Evolutionary conservation across 2,797 vertebrate species (phyloP), one percentile per base, ranked within the genome.

Genomic region (Hydrophis major): DNA sequence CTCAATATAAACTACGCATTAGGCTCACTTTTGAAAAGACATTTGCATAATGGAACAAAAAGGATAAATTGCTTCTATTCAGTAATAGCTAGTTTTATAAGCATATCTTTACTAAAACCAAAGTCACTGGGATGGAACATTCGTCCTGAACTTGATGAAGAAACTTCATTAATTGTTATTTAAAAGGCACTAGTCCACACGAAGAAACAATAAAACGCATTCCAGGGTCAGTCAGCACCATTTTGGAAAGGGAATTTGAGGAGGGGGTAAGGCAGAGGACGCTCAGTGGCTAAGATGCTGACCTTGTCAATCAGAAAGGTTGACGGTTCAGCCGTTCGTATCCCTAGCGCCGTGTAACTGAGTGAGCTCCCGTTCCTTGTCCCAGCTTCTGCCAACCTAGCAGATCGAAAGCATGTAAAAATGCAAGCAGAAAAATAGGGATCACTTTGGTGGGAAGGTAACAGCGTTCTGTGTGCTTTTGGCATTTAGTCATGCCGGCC

Each of bases 11-110:
- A 95, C 94, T 96, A 96, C 95, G 96, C 97, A 95, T 96, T 97
- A 97, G 96, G 96, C 97, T 96, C 96, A 96, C 96, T 97, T 97
- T 94, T 96, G 94, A 93, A 94, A 94, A 90, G 95, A 94, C 96
- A 96, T 97, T 98, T 97, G 94, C 95, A 96, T 97, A 97, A 96
- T 94, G 91, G 96, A 94, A 96, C 60, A 94, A 96, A 97, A 95
- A 91, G 96, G 94, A 96, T 95, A 97, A 97, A 98, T 96, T 96
- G 92, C 93, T 97, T 89, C 95, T 96, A 89, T 96, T 97, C 96
- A 94, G 97, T 96, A 97, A 96, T 95, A 97, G 90, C 61, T 93
- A 96, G 88, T 95, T 95, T 95, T 56, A 90, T 96, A 94, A 95
- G 6, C 86, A 83, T 96, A 96, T 95, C 94, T 83, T 96, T 94